Evolutionary conservation across 2,888 invertebrate species (phyloP), one percentile per base, ranked within the genome.

Genomic region (Chaetogeoica ovagalla): DNA sequence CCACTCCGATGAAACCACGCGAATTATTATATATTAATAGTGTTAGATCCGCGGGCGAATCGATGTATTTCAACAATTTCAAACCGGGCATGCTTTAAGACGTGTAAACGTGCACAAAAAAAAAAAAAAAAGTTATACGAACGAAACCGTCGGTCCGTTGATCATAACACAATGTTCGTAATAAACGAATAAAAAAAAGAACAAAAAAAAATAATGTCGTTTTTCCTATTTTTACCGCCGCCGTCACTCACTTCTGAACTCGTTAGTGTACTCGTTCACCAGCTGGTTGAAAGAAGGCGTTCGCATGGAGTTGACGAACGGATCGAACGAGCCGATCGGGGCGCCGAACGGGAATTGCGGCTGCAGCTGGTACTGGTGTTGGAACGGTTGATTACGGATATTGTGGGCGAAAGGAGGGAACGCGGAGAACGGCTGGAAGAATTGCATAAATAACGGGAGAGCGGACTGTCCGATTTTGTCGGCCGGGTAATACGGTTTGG

Each of bases 201-300:
- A 11, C 1, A 43, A 43, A 9, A 43, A 43, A 43, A 1, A n/a
- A n/a, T n/a, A n/a, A n/a, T n/a, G n/a, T n/a, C n/a, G n/a, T n/a
- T n/a, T n/a, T n/a, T n/a, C n/a, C n/a, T n/a, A n/a, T n/a, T n/a
- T n/a, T n/a, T n/a, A n/a, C n/a, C n/a, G n/a, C n/a, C n/a, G n/a
- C n/a, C 43, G 43, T 43, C 48, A 23, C 74, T 21, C 62, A 77
- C 77, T 48, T 77, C 52, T 77, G 37, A 77, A 77, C 21, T 77
- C 77, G 43, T 77, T 68, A 52, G 68, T 62, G 69, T 77, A 77
- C 30, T 69, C 77, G 21, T 77, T 43, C 52, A 77, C n/a, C 62
- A 77, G 9, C 52, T 52, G 60, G 19, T 55, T n/a, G 39, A 77
- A 70, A 2, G 76, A 43, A 2, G 39, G 52, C 21, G 62, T 13